Percentiles rank a stretch among this genome's conserved stretches.
phyloP scores from a whole-genome alignment of 53 echinoderm and acorn worm species.

The Holothuria scabra region DNA sequence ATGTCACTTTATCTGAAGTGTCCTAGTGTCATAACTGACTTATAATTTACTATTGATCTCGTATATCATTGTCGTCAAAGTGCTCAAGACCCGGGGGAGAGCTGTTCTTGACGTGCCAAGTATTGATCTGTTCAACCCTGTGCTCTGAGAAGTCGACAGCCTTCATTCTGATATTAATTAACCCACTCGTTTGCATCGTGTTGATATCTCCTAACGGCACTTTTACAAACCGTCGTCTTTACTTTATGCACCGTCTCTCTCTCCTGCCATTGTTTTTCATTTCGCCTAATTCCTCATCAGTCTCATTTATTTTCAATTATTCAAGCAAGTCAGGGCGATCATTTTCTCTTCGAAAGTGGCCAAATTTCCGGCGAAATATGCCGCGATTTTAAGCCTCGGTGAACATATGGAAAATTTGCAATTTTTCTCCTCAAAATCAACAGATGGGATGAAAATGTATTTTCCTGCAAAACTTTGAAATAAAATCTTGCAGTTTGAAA shows the following conservation, averaged over 20 bases:
- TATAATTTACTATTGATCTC: constrained; percentile 32
- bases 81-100: constrained; percentile 27
- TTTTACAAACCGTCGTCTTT: constrained; percentile 1
- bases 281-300: constrained; percentile 24
- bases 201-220: constrained; percentile 16
- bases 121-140: constrained; percentile 15
- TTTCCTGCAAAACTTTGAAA: constrained; percentile 25
- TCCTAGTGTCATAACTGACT: no score
- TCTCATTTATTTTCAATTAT: constrained; percentile 42
- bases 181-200: not conserved
- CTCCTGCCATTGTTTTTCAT: not conserved
- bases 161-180: constrained; percentile 25
- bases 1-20: no score
- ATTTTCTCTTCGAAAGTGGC: constrained; percentile 43
- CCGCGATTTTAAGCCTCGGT: constrained; percentile 36
- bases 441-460: constrained; percentile 33
- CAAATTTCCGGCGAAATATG: constrained; percentile 40
- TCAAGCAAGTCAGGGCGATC: constrained; percentile 36
- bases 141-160: not conserved
- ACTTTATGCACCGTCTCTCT: not conserved
- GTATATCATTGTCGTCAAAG: constrained; percentile 14
- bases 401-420: constrained; percentile 19
- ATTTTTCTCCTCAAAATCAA: constrained; percentile 1
- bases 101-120: constrained; percentile 12
- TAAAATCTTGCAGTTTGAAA: constrained; percentile 31